Conservation (phyloP, 2,797 vertebrate genomes). For the Cyprinodon diabolis region DNA sequence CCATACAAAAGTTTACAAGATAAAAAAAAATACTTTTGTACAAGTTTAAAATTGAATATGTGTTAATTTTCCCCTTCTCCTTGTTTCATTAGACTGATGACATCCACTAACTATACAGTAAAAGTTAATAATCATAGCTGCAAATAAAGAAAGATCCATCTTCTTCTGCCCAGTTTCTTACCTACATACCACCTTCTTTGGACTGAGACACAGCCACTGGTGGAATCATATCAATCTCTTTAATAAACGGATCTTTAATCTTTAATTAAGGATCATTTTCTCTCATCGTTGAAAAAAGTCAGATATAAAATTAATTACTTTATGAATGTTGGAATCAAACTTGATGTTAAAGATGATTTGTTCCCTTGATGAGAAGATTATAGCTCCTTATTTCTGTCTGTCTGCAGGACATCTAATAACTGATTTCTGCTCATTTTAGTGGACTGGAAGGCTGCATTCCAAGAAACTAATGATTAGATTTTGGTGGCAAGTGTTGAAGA, state of each 20-base stretch:
- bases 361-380: conserved; percentile 28
- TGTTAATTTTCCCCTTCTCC: background rate
- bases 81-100: background rate
- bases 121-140: background rate
- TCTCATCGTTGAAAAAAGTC: background rate
- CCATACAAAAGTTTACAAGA: background rate
- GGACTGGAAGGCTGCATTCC: conserved; percentile 36
- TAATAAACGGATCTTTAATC: background rate
- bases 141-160: background rate
- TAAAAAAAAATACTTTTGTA: background rate
- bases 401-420: conserved; percentile 30
- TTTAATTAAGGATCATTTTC: background rate
- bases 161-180: background rate
- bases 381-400: conserved; percentile 26
- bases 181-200: background rate
- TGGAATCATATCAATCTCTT: background rate
- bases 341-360: conserved; percentile 36
- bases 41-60: conserved; percentile 3
- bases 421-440: conserved; percentile 23
- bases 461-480: conserved; percentile 41
- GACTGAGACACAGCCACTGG: background rate
- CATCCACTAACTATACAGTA: background rate
- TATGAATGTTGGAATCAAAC: conserved; percentile 6
- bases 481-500: conserved; percentile 27
- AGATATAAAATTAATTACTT: background rate